Conservation (phyloP, 1,140 invertebrate genomes). For the Drosophila yakuba region DNA sequence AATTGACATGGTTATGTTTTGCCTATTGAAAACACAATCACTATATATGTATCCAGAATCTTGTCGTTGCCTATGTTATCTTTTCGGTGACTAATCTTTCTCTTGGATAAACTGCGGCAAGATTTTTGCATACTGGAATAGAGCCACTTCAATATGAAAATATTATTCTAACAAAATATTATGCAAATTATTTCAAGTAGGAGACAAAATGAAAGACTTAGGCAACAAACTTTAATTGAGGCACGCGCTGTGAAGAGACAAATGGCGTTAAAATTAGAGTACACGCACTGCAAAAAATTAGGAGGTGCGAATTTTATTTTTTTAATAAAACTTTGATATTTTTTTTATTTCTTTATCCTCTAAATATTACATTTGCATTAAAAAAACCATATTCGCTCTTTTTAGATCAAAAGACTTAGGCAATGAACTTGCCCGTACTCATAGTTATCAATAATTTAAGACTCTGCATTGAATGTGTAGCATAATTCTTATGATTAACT, state of each 20-base stretch:
- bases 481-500: too few relatives aligned
- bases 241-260: slow-evolving; percentile 46
- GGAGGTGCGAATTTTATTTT: too few relatives aligned
- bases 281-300: slow-evolving; percentile 6
- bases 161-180: slow-evolving; percentile 58
- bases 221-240: slow-evolving; percentile 54
- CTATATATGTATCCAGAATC: background rate
- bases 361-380: too few relatives aligned
- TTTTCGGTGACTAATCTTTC: slow-evolving; percentile 16
- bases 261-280: slow-evolving; percentile 11
- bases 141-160: slow-evolving; percentile 43
- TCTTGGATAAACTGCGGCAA: background rate
- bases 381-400: too few relatives aligned
- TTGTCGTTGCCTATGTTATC: background rate
- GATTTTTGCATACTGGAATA: slow-evolving; percentile 48
- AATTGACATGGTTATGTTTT: slow-evolving; percentile 32
- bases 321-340: too few relatives aligned
- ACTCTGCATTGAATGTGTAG: too few relatives aligned
- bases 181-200: slow-evolving; percentile 59
- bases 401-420: slow-evolving; percentile 64
- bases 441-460: too few relatives aligned
- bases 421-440: slow-evolving; percentile 43
- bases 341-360: too few relatives aligned
- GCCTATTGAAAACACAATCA: slow-evolving; percentile 3
- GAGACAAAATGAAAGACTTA: slow-evolving; percentile 58